Evolutionary conservation across 1,140 invertebrate species (phyloP), one percentile per base, ranked within the genome.

Genomic region (Hyposmocoma kahamanoa): DNA sequence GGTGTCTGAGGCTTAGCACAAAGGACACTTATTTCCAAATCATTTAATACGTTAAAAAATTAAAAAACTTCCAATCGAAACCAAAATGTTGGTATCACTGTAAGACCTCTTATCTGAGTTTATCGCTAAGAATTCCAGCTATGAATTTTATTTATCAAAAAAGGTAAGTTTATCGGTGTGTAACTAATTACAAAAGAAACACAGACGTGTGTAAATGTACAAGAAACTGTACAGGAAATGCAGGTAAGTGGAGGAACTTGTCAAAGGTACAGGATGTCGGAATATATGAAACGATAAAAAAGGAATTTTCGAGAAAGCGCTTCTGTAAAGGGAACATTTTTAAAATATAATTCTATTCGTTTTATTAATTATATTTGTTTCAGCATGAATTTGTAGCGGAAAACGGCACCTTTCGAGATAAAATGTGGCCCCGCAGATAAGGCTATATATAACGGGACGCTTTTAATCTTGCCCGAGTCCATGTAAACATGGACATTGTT

Each of bases 221-320:
- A 21, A 53, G 48, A 47, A 46, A 56, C 44, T 46, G 46, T 52
- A 50, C 64, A 71, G 64, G 67, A 67, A 67, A 62, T 50, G 50
- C 50, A 42, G 46, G 49, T 52, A 57, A 49, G 48, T 54, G 41
- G 50, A 52, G 52, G 53, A 58, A 62, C 64, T 61, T 55, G 64
- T 67, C 50, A 48, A 18, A 20, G 52, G 41, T 48, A 24, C 54
- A 52, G 58, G 55, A 69, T 63, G 56, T 56, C 36, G 43, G 32
- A 49, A 44, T 20, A 47, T 58, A 44, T 53, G 51, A 53, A 48
- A 50, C 59, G 59, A 65, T 67, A 67, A 64, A 54, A 56, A 47
- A 51, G 50, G 22, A 22, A 47, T 55, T 47, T 52, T 43, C 43
- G 34, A 54, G 47, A 48, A 51, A 24, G 42, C n/a, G 24, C 3